Base-by-base conservation (phyloP, 1,140 invertebrate species). In the Pemphigus obesinymphae region DNA sequence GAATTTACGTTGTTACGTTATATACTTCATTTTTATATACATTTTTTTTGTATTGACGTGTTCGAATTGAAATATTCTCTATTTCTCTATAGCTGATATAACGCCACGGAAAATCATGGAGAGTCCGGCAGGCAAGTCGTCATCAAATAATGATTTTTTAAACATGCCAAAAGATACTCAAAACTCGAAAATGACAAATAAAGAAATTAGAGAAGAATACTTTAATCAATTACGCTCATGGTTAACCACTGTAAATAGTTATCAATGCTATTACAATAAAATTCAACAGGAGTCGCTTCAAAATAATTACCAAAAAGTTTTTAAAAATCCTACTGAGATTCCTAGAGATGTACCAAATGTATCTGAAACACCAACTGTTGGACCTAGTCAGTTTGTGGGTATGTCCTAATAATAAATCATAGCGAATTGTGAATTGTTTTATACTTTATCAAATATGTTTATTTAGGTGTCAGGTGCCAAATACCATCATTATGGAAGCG, bases 401-500 rank as follows among this genome's bases (percentile, higher is more conserved):
- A 72, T 48, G 43, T 20, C 3, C 8, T 48, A 20, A 40, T 70
- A 8, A 26, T 3, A 43, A 7, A 17, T 15, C 15, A 2, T 26
- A 20, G 8, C 6, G 20, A 31, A 48, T 29, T 5, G 29, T 11
- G 37, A 72, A 48, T 29, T 20, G 6, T 48, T 26, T 29, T 3
- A 45, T 55, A n/a, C 11, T 43, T 43, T 58, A 29, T 17, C 4
- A 55, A 55, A 55, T 10, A n/a, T 29, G 17, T 55, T 61, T 40
- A 80, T 26, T 17, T 61, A 80, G 75, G 75, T 20, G 17, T 58
- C 2, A 26, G 4, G 11, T 80, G 75, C 55, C 20, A 31, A 13
- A 45, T 80, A 43, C 76, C 76, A 4, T 20, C 76, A 29, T 63
- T 80, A 34, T 80, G 76, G 76, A 80, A 63, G 7, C 76, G 76